Evolutionary conservation across 2,113 vertebrate species (phyloP).

Genomic region (Myotis lucifugus): DNA sequence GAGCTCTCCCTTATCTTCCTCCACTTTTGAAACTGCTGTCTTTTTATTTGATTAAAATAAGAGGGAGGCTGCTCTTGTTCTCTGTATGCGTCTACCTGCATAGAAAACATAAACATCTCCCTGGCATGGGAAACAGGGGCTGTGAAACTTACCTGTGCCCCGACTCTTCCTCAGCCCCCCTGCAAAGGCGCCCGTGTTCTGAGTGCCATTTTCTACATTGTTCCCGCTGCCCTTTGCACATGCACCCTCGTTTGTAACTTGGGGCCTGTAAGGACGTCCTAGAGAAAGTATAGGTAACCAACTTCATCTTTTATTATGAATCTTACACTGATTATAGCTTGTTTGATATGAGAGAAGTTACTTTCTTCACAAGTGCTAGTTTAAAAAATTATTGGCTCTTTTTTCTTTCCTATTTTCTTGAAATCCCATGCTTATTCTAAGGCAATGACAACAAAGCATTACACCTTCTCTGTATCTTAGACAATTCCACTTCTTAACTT

Average conservation of each 20-base stretch:
- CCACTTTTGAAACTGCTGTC: background rate
- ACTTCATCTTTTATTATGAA: background rate
- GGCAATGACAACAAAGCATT: background rate
- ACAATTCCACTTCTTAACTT: background rate
- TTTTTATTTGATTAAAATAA: background rate
- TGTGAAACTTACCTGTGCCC: background rate
- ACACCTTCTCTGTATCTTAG: background rate
- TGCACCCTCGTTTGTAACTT: background rate
- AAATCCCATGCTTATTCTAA: background rate
- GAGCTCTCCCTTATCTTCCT: background rate
- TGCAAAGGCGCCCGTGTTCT: background rate
- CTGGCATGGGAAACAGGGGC: background rate
- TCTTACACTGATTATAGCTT: background rate
- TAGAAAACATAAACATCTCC: background rate
- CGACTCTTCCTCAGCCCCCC: background rate
- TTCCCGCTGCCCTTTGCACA: background rate
- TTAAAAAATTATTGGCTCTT: background rate
- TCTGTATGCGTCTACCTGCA: accelerated
- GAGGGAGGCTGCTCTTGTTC: too few relatives aligned
- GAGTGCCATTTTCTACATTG: background rate
- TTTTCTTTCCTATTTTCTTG: background rate
- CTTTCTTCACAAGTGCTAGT: background rate
- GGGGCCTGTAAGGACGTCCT: background rate
- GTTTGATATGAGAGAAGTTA: background rate
- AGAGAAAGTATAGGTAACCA: background rate